phyloP scores from a whole-genome alignment of 2,113 vertebrate species.

The Atractosteus spatula region DNA sequence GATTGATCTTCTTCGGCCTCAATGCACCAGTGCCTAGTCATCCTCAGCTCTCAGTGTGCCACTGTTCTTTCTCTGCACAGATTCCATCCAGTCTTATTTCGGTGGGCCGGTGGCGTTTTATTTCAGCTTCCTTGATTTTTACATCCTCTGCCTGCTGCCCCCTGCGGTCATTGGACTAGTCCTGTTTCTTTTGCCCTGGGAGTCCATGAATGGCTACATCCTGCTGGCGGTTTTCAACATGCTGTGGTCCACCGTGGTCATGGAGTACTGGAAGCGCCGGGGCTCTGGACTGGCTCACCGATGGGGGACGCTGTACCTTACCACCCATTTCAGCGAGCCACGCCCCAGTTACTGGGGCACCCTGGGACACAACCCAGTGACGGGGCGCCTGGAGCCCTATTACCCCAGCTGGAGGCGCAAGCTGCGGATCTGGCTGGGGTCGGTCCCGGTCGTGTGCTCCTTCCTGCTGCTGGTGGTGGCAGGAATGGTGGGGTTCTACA shows the following conservation, averaged over 20 bases:
- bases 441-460: conserved; percentile 61
- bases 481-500: conserved; percentile 70
- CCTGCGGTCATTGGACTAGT: conserved; percentile 59
- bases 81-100: conserved; percentile 67
- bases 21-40: neutral
- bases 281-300: conserved; percentile 61
- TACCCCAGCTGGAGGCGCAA: conserved; percentile 66
- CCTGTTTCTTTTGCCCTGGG: conserved; percentile 51
- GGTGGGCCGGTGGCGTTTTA: conserved; percentile 67
- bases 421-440: conserved; percentile 61
- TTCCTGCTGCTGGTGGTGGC: conserved; percentile 64
- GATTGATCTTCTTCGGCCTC: neutral
- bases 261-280: conserved; percentile 75
- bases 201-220: conserved; percentile 57
- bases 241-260: conserved; percentile 72
- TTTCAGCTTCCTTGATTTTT: conserved; percentile 78
- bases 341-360: conserved; percentile 63
- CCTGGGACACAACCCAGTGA: conserved; percentile 65
- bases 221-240: conserved; percentile 72
- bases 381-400: conserved; percentile 62
- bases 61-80: conserved; percentile 42
- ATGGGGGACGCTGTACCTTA: conserved; percentile 65
- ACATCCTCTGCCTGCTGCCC: conserved; percentile 70
- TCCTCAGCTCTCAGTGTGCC: neutral
- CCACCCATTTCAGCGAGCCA: conserved; percentile 66